Base-by-base conservation (phyloP, 2,888 invertebrate genomes). In the Calephelis perditalis region DNA sequence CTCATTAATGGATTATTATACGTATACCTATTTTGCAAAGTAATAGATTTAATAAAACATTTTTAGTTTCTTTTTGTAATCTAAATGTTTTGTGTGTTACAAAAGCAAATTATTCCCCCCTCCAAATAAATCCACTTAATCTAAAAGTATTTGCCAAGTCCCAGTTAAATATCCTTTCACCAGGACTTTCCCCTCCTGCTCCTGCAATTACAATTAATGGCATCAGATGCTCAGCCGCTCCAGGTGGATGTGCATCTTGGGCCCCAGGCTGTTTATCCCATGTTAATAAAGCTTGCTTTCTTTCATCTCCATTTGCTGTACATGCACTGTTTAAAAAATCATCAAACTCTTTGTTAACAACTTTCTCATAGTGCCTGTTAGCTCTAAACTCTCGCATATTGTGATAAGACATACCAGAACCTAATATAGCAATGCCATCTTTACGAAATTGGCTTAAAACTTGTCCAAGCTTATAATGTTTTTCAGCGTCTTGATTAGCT, bases 381-480 rank as follows among this genome's bases (percentile, higher is more conserved):
- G 63, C 71, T 70, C 68, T 77, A 59, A 90, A 90, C 59, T 83
- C 84, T 62, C 85, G 75, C 90, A 90, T 90, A 56, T 90, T 90
- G 55, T 90, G 90, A 52, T 86, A 90, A 0, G 89, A 88, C 90
- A 90, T 90, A 0, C 90, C 90, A 0, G 90, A 90, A 0, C 89
- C 90, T 0, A 90, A 62, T 3, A 90, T 65, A 0, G 86, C 87
- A 1, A 90, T 67, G 0, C 88, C 89, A 67, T 90, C 88, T 70
- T 84, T 86, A 3, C 90, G 70, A 61, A 87, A 84, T 46, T 84
- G 70, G 1, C 82, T 68, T 44, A 90, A 70, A 0, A 68, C 78
- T 73, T 84, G 67, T 0, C 90, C 90, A 0, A 90, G 56, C 56
- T 80, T 81, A 60, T 86, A 90, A 70, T 90, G 90, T 26, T 82